A percentile compares a stretch with the other conserved stretches of the same genome.
Conservation (phyloP, 1,140 invertebrate species). For the Cyrtorhinus lividipennis region DNA sequence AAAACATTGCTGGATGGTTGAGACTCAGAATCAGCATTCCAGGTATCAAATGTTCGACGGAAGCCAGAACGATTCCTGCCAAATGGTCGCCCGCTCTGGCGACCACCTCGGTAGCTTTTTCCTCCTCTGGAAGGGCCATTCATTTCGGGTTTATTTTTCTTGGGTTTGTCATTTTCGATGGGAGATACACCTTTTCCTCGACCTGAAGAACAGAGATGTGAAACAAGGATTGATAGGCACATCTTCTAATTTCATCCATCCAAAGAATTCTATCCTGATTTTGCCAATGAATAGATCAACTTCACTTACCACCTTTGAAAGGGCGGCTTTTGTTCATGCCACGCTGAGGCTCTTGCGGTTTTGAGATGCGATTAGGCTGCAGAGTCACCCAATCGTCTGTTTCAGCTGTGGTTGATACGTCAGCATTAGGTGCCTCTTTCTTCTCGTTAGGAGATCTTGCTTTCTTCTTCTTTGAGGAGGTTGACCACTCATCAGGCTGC, state of each 20-base stretch:
- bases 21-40: neutral
- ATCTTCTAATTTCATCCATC: too few relatives aligned
- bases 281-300: too few relatives aligned
- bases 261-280: too few relatives aligned
- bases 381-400: conserved; percentile 34
- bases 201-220: neutral
- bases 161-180: neutral
- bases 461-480: conserved; percentile 73
- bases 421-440: conserved; percentile 21
- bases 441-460: conserved; percentile 33
- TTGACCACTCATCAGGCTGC: conserved; percentile 45
- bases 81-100: conserved; percentile 33
- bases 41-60: conserved; percentile 2
- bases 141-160: neutral
- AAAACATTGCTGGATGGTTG: neutral
- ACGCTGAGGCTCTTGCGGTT: neutral
- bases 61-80: conserved; percentile 29
- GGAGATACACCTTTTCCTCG: neutral
- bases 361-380: neutral
- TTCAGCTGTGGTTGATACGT: conserved; percentile 19
- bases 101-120: conserved; percentile 25
- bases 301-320: too few relatives aligned
- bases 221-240: too few relatives aligned
- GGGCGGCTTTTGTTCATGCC: neutral
- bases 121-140: conserved; percentile 26